Conservation (phyloP, 2,888 invertebrate genomes). For the Eustalomyia histrio region DNA sequence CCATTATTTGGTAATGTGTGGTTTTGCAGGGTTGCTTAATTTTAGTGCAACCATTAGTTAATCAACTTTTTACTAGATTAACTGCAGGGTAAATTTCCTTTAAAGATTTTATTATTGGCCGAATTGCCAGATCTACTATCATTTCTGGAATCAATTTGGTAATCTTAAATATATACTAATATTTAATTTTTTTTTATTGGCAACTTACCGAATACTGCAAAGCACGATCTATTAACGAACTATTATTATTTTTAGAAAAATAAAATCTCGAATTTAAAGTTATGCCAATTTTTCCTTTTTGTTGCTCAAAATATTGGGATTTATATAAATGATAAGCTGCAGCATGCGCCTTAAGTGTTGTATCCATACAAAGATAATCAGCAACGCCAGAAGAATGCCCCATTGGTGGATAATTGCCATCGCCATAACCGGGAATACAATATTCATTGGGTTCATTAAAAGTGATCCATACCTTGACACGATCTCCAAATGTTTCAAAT, state of each 20-base stretch:
- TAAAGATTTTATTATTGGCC: too few relatives aligned
- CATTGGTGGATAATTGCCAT: slow-evolving; percentile 72
- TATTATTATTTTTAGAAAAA: slow-evolving; percentile 68
- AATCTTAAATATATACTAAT: too few relatives aligned
- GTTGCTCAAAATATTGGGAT: slow-evolving; percentile 75
- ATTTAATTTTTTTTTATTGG: too few relatives aligned
- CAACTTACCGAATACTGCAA: slow-evolving; percentile 71
- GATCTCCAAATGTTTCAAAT: slow-evolving; percentile 80
- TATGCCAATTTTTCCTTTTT: slow-evolving; percentile 74
- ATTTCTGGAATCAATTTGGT: too few relatives aligned
- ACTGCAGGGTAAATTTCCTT: too few relatives aligned
- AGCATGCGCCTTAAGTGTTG: slow-evolving; percentile 81
- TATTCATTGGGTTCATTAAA: slow-evolving; percentile 69
- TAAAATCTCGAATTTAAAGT: slow-evolving; percentile 71
- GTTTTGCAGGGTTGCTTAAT: too few relatives aligned
- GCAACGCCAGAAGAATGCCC: slow-evolving; percentile 79
- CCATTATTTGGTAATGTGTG: too few relatives aligned
- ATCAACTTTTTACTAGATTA: too few relatives aligned
- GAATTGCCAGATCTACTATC: too few relatives aligned
- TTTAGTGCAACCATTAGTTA: too few relatives aligned
- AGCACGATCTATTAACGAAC: slow-evolving; percentile 68
- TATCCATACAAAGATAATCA: slow-evolving; percentile 81
- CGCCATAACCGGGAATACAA: slow-evolving; percentile 80
- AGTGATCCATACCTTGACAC: slow-evolving; percentile 73
- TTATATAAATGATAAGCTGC: slow-evolving; percentile 79